Evolutionary conservation across 2,797 vertebrate species (phyloP), one percentile per base, ranked within the genome.

Genomic region (Geotrypetes seraphini): DNA sequence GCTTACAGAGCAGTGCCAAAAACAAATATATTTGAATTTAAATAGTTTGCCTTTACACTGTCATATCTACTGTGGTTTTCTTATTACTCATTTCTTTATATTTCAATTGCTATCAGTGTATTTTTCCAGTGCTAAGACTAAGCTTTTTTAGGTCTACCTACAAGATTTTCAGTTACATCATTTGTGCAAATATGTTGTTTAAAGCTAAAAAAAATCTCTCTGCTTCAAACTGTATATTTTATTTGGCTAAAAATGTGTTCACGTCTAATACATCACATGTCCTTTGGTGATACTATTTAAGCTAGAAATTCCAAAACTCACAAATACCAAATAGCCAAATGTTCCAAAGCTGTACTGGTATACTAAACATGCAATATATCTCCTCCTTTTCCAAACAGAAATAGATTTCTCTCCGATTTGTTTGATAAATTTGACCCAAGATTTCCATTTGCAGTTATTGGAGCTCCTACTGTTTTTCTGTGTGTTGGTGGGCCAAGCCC

Each of bases 381-480:
- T 92, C 78, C 65, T 57, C 52, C 69, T 78, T 92, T 71, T 88
- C 83, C 83, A 92, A 92, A 95, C 88, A 96, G 89, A 92, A 93
- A 93, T 88, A 90, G 90, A 90, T 91, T 95, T 66, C 73, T 73
- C 81, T 75, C 46, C 53, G 75, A 81, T 81, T 81, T 74, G 75
- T 76, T 79, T 83, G 91, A 81, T 92, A 90, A 92, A 95, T 96
- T 88, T 87, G 80, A 83, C 87, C 85, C 82, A 79, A 84, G 88
- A 90, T 92, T 97, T 91, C 88, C 86, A 91, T 86, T 84, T 75
- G 72, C 85, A 85, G 82, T 86, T 89, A 89, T 83, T 91, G 86
- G 87, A 91, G 88, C 74, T 92, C 87, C 92, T 92, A 91, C 92
- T 93, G 92, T 96, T 97, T 89, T 90, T 86, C 91, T 95, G 87